These are phyloP conservation scores for Rattus norvegicus DNA, from an alignment of 2,113 vertebrate species.

Conservation along the genomic window DNA sequence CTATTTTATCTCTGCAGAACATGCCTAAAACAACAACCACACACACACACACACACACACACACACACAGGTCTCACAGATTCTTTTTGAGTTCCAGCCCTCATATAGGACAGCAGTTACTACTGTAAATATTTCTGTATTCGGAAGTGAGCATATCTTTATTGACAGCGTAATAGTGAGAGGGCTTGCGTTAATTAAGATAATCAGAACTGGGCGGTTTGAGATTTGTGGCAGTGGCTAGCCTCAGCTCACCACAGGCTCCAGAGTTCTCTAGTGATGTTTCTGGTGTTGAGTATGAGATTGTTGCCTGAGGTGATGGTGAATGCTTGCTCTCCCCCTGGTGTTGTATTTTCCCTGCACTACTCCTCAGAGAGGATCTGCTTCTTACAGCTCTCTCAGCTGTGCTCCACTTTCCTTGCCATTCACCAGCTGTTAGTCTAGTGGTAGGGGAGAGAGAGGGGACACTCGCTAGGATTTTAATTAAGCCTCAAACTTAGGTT, in stretches of 20 bases:
- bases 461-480: slow-evolving; percentile 14
- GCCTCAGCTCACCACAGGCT: neutral
- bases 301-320: neutral
- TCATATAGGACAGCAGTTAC: neutral
- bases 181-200: neutral
- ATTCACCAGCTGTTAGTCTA: neutral
- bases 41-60: no score
- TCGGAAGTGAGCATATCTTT: neutral
- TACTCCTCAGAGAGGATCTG: neutral
- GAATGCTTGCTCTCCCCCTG: neutral
- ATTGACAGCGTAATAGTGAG: neutral
- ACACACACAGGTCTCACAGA: neutral
- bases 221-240: neutral
- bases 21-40: neutral
- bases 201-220: neutral
- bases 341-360: neutral
- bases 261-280: neutral
- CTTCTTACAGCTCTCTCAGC: neutral
- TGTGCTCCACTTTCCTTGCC: neutral
- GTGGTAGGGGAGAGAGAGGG: neutral
- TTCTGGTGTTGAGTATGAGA: neutral
- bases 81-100: neutral
- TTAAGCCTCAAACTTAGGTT: slow-evolving; percentile 19
- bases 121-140: neutral
- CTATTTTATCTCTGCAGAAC: neutral